A percentile compares a stretch with the other conserved stretches of the same genome.
Conservation (phyloP, 2,888 invertebrate genomes). For the Chrysolina americana region DNA sequence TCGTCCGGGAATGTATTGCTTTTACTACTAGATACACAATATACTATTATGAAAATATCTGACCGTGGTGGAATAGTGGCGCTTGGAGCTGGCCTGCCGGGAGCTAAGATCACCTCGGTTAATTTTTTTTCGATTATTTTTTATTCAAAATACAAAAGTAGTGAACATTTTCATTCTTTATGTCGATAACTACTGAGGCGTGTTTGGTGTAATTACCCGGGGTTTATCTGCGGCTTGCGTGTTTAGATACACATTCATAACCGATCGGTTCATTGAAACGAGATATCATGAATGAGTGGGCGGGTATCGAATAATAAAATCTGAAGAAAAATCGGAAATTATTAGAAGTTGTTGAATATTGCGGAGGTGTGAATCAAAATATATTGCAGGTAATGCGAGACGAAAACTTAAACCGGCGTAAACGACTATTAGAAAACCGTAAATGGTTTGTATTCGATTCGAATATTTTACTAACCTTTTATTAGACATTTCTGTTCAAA, state of each 20-base stretch:
- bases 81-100: no score
- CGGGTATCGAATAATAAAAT: not conserved
- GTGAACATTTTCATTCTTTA: no score
- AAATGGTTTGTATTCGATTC: not conserved
- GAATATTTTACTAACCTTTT: no score
- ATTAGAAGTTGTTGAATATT: not conserved
- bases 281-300: constrained; percentile 14
- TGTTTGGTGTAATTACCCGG: not conserved
- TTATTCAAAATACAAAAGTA: no score
- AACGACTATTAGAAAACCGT: not conserved
- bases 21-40: no score
- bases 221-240: not conserved
- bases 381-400: not conserved
- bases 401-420: not conserved
- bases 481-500: no score
- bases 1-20: no score
- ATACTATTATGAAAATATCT: no score
- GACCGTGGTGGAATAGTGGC: no score
- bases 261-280: constrained; percentile 4
- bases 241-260: not conserved
- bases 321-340: not conserved
- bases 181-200: not conserved
- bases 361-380: constrained; percentile 3
- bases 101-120: no score
- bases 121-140: no score